Base-by-base conservation (phyloP, 1,140 invertebrate genomes). In the Oryzaephilus surinamensis region DNA sequence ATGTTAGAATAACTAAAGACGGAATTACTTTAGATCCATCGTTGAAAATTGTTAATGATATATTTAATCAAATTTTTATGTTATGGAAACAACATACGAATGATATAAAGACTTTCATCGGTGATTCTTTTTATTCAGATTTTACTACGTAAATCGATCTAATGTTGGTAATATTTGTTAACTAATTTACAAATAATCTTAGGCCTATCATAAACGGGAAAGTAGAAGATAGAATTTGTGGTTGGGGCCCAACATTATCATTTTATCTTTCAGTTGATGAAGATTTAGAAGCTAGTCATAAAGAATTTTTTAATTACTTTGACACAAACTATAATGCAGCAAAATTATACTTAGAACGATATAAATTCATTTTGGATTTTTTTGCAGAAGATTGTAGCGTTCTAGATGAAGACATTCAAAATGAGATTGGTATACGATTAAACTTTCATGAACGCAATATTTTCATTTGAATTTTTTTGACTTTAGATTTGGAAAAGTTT, bases 171-270 rank as follows among this genome's bases (percentile, higher is more conserved):
- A 13, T 6, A 4, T 33, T 6, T 19, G 2, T 21, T 21, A 21
- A 33, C 13, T 19, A 20, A 33, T 11, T 18, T 32, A 21, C 12
- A 61, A 45, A n/a, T n/a, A n/a, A 65, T 62, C 70, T 57, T 31
- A 84, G 83, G 41, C 82, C 83, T 0, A 72, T 79, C 11, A 78
- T 86, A 29, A 81, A 84, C 67, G 73, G 74, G 12, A 79, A 79
- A 57, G 67, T 73, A 53, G 74, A 83, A 49, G 71, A 80, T 29
- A 72, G 76, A 52, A 69, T 74, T 0, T 76, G 72, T 29, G 77
- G 77, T 1, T 63, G 71, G 17, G 73, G 82, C 1, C 79, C 80
- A 0, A 69, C 71, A 32, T 57, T 85, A 6, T 52, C 64, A 16
- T 71, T 69, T 40, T 69, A 84, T 4, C 65, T 85, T 55, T 69